A percentile compares a stretch with the other conserved stretches of the same genome.
Conservation (phyloP, 2,113 vertebrate species). For the Ophthalmolycus amberensis region DNA sequence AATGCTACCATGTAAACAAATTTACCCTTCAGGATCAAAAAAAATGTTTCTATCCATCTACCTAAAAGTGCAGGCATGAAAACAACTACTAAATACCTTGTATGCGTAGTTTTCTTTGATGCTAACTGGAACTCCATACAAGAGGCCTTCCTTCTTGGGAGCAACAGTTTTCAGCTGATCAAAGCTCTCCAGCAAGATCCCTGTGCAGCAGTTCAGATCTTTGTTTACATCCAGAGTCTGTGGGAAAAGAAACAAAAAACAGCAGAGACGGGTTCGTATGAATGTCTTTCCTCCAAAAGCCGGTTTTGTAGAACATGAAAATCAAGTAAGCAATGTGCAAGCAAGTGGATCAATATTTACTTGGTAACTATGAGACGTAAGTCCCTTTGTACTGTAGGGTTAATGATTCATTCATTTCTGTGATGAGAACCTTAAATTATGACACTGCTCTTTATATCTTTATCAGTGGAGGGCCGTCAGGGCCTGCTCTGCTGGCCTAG, state of each 20-base stretch:
- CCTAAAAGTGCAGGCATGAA: not conserved
- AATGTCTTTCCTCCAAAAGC: not conserved
- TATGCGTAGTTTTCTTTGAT: conserved; percentile 89
- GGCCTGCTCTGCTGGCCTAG: too few species aligned
- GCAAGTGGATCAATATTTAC: not conserved
- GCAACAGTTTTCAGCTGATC: conserved; percentile 81
- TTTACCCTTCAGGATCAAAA: not conserved
- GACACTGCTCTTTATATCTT: not conserved
- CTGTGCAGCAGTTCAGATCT: conserved; percentile 87
- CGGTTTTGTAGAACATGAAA: not conserved
- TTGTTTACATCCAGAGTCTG: conserved; percentile 87
- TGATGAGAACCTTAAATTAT: not conserved
- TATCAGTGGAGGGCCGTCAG: too few species aligned
- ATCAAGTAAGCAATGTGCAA: not conserved
- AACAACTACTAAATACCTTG: conserved; percentile 81
- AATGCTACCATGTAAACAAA: not conserved
- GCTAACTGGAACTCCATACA: conserved; percentile 91
- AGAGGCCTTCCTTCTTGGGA: conserved; percentile 79
- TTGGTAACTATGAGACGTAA: not conserved
- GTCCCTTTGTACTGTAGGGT: not conserved
- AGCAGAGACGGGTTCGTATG: not conserved
- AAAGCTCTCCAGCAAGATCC: conserved; percentile 86
- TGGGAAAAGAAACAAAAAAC: conserved; percentile 2
- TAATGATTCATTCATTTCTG: not conserved
- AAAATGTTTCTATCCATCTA: not conserved